Percentiles rank a stretch among this genome's conserved stretches.
Evolutionary conservation across 2,888 invertebrate species (phyloP).

Genomic region (Stenichneumon culpator): DNA sequence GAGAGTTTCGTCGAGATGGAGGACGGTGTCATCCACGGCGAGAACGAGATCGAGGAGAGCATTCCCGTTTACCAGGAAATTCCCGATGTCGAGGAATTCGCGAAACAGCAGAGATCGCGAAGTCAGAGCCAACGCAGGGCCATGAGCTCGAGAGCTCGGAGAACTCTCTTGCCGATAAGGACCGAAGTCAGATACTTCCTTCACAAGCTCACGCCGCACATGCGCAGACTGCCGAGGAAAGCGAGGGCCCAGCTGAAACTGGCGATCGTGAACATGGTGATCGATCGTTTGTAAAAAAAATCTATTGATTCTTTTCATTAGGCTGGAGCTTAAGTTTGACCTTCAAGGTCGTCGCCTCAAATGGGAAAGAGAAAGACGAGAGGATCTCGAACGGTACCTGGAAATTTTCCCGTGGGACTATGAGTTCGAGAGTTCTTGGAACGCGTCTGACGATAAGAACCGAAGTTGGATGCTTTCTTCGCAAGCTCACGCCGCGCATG

Average conservation of each 20-base stretch:
- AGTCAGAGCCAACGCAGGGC: constrained; percentile 53
- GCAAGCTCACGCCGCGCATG: constrained; percentile 81
- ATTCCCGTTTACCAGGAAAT: constrained; percentile 51
- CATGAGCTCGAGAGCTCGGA: constrained; percentile 76
- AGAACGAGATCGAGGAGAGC: constrained; percentile 53
- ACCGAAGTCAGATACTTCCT: constrained; percentile 80
- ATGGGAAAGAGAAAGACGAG: not conserved
- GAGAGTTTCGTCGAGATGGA: constrained; percentile 30
- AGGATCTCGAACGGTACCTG: no score
- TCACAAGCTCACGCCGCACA: constrained; percentile 80
- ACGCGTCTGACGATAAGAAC: constrained; percentile 77
- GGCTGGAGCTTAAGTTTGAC: not conserved
- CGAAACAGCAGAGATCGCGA: constrained; percentile 47
- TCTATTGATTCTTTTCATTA: not conserved
- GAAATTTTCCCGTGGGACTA: no score
- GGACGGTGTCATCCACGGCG: not conserved
- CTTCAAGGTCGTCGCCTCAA: not conserved
- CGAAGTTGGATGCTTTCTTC: constrained; percentile 80
- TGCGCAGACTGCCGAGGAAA: constrained; percentile 80
- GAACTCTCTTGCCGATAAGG: constrained; percentile 81
- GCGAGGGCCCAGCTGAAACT: constrained; percentile 82
- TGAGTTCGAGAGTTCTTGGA: no score
- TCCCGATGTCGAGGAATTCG: constrained; percentile 39
- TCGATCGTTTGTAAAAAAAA: constrained; percentile 79
- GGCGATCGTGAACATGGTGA: constrained; percentile 83